Evolutionary conservation across 2,113 vertebrate species (phyloP), one percentile per base, ranked within the genome.

Genomic region (Syrrhaptes paradoxus): DNA sequence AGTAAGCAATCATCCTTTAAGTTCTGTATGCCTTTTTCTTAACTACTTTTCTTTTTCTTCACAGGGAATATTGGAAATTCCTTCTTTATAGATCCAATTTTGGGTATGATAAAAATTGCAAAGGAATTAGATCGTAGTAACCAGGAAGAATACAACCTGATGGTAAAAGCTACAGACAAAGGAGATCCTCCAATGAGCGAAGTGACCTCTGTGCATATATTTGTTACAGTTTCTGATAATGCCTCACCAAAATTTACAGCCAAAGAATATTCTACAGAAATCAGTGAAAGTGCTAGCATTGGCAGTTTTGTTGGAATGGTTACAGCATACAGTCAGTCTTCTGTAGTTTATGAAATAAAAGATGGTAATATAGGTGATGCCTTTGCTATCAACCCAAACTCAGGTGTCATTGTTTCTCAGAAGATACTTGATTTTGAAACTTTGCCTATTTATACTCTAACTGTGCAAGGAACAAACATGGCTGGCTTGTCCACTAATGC

Each of bases 391-490:
- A 99, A 99, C 85, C 99, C 99, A 4, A 99, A 99, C 96, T 99
- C 99, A 0, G 99, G 99, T 89, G 99, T 99, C 75, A 98, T 99
- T 36, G 85, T 98, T 83, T 99, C 98, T 75, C 99, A 99, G 94
- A 99, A 98, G 91, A 70, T 86, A 57, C 97, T 99, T 94, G 99
- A 99, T 97, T 99, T 99, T 94, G 99, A 99, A 97, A 98, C 97
- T 15, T 90, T 96, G 57, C 91, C 99, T 34, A 73, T 98, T 43
- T 99, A 99, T 84, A 97, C 85, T 38, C 96, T 99, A 36, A 98
- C 95, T 59, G 95, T 99, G 63, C 99, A 99, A 97, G 99, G 98
- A 61, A 99, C 99, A 45, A 99, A 99, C 96, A 99, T 99, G 99
- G 99, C 99, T 16, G 99, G 99, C 32, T 95, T 99, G 74, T 97